Evolutionary conservation across 2,113 vertebrate species (phyloP).

Genomic region (Cranoglanis bouderius): DNA sequence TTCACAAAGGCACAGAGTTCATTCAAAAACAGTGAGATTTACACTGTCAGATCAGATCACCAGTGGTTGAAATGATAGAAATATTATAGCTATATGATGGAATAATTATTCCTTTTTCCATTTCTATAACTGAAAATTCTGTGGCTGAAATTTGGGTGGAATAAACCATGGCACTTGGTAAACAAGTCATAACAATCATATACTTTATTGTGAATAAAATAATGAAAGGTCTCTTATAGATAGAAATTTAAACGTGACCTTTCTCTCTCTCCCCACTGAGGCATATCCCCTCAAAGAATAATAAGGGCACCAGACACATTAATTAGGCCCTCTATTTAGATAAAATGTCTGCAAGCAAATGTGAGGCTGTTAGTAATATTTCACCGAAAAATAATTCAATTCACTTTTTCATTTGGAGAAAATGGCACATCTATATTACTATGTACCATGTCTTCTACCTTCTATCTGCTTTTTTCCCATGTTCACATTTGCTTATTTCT

Average conservation of each 20-base stretch:
- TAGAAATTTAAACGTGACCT: slow-evolving; percentile 68
- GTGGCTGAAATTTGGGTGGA: slow-evolving; percentile 2
- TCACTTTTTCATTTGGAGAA: slow-evolving; percentile 59
- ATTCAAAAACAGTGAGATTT: slow-evolving; percentile 37
- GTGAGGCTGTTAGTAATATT: slow-evolving; percentile 86
- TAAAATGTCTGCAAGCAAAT: slow-evolving; percentile 82
- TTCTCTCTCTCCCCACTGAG: slow-evolving; percentile 69
- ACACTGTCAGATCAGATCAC: background rate
- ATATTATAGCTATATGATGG: too few species aligned
- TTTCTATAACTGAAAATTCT: background rate
- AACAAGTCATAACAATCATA: background rate
- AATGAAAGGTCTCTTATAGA: background rate
- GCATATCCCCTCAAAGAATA: slow-evolving; percentile 80
- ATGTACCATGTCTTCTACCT: slow-evolving; percentile 32
- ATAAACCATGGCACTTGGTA: slow-evolving; percentile 4
- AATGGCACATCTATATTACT: slow-evolving; percentile 52
- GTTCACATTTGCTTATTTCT: slow-evolving; percentile 20
- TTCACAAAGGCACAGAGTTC: slow-evolving; percentile 53
- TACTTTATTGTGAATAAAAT: background rate
- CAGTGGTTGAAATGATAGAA: background rate
- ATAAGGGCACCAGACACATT: slow-evolving; percentile 89
- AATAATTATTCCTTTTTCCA: background rate
- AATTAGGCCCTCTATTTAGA: slow-evolving; percentile 92
- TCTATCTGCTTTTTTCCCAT: slow-evolving; percentile 23
- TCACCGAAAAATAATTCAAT: slow-evolving; percentile 76